Evolutionary conservation across 2,888 invertebrate genomes (phyloP).

Genomic region (Salticus scenicus): DNA sequence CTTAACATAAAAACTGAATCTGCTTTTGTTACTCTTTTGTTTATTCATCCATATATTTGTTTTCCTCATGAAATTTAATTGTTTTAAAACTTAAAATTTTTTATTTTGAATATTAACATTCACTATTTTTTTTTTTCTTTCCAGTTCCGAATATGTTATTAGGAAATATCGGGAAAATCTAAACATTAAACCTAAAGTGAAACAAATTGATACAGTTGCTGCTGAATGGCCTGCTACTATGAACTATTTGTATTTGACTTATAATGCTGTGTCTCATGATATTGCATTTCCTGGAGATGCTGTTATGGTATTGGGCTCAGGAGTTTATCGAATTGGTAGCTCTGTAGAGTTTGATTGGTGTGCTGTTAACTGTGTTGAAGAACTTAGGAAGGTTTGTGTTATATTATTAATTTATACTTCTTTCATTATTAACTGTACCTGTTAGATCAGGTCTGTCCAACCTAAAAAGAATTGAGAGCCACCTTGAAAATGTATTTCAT

Average conservation of each 20-base stretch:
- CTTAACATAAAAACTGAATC: too few relatives aligned
- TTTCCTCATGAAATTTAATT: too few relatives aligned
- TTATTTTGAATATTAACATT: too few relatives aligned
- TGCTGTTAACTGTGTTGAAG: constrained; percentile 95
- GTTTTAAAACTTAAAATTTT: too few relatives aligned
- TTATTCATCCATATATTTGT: too few relatives aligned
- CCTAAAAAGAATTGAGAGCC: too few relatives aligned
- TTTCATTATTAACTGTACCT: too few relatives aligned
- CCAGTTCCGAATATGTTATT: constrained; percentile 76
- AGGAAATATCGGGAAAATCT: constrained; percentile 74
- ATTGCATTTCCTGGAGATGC: constrained; percentile 76
- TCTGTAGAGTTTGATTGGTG: constrained; percentile 99
- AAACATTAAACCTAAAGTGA: constrained; percentile 88
- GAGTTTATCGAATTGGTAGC: constrained; percentile 97
- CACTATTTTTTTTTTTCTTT: too few relatives aligned
- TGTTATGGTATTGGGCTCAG: constrained; percentile 81
- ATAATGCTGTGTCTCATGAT: constrained; percentile 90
- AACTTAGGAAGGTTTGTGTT: constrained; percentile 82
- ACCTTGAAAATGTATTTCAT: too few relatives aligned
- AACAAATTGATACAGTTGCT: constrained; percentile 99
- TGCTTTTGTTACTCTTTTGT: too few relatives aligned
- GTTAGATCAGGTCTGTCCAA: too few relatives aligned
- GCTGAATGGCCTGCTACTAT: constrained; percentile 99
- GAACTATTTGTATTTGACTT: constrained; percentile 98
- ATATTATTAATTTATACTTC: constrained; percentile 14